Base-by-base conservation (phyloP, 2,888 invertebrate genomes). In the Strigamia transsilvanica region DNA sequence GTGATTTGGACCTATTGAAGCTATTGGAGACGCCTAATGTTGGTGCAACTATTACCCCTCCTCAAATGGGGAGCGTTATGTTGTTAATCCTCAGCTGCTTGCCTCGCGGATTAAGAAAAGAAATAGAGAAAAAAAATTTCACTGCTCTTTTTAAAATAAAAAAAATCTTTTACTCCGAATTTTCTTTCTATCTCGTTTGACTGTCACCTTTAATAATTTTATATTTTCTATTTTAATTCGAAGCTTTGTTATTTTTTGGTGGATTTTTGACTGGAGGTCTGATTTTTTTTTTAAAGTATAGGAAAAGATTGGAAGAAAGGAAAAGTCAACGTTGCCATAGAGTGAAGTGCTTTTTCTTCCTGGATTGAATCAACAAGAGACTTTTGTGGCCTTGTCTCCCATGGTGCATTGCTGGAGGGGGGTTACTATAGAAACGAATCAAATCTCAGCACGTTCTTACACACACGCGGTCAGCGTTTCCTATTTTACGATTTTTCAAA, bases 361-460 rank as follows among this genome's bases (percentile, higher is more conserved):
- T 61, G 61, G 61, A 61, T 61, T 61, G 61, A 61, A 61, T 61
- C 61, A 61, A 61, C 61, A 61, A 61, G 61, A 61, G 61, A 61
- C 61, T 61, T 61, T 61, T 61, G 61, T 61, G 61, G 61, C 61
- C 61, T 61, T 61, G 61, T 61, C 61, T 61, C 61, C 61, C 61
- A 61, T 61, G 61, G 61, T 61, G 61, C 61, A 61, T 61, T 61
- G 61, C 61, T 21, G 18, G 61, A 61, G 61, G 61, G 61, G 61
- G 61, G 61, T 61, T 61, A 61, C 61, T 61, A 61, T 61, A 61
- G 61, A 61, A 61, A 61, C 61, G 61, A 61, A 61, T 61, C 61
- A 61, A 61, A 61, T 61, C 61, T 61, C 21, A 61, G 61, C 61
- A 61, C 61, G 61, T 61, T 61, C 61, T 61, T 61, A 61, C 61